Base-by-base conservation (phyloP, 2,888 invertebrate species). In the Erebia ligea region DNA sequence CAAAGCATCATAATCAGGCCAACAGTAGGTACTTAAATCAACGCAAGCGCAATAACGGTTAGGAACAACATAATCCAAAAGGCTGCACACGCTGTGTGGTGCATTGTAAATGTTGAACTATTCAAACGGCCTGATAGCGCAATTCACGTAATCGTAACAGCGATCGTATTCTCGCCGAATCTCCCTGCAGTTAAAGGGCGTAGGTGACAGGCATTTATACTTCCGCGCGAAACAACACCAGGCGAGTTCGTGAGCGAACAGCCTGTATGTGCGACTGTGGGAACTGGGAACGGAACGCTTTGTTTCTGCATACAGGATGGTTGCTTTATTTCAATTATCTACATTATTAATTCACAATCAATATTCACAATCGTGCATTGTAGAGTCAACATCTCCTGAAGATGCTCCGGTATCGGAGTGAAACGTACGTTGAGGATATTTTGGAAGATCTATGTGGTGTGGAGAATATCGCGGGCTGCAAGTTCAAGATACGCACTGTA, bases 201-300 rank as follows among this genome's bases (percentile, higher is more conserved):
- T 86, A 90, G 92, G 92, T 91, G 92, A 91, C 90, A 84, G 83
- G 79, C 90, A 87, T 90, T 89, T 89, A 87, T 88, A 90, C 90
- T 91, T 91, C 91, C 91, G 89, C 89, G 88, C 87, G 84, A 86
- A 84, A 83, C 81, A 81, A 86, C 84, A 87, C 86, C 88, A 83
- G 90, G 89, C 88, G 88, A 90, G 81, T 87, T 92, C 92, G 92
- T 92, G 92, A 89, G 83, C 84, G 84, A 87, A 85, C 91, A 91
- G 88, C 89, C 90, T 88, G 87, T 91, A 87, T 87, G 84, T 87
- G 86, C 83, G 88, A 90, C 89, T 92, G 92, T 92, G 92, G 92
- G 92, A 92, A 92, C 87, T 92, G 92, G 92, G 92, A 92, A 92
- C 87, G 81, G 79, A 83, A 79, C 82, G 82, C 86, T 88, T 88